Evolutionary conservation across 2,797 vertebrate species (phyloP), one percentile per base, ranked within the genome.

Genomic region (Cetoscarus ocellatus): DNA sequence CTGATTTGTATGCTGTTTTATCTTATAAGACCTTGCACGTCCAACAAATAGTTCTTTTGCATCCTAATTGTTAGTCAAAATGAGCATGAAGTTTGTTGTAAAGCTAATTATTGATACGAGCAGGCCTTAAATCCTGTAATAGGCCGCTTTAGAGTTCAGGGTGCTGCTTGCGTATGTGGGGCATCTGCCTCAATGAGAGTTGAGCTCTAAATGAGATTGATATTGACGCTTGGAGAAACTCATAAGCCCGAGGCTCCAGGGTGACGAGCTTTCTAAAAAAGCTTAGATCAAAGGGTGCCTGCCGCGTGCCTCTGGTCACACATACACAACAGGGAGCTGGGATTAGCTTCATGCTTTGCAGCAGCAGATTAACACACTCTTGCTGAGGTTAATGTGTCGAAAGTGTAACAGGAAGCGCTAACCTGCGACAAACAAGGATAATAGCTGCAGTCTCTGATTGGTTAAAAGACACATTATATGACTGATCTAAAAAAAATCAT

Each of bases 181-280:
- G 12, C 74, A 88, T 69, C 67, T 81, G 74, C 43, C 36, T 47
- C 54, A 63, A 34, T 77, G 64, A 64, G 40, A 64, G 63, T 72
- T 86, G 74, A 88, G 75, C 70, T 72, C 15, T 77, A 91, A 91
- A 92, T 84, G 54, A 76, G 88, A 93, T 90, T 89, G 77, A 62
- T 67, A 67, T 9, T 65, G 70, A 57, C 61, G 75, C 47, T 80
- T 62, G 63, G 36, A 72, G 66, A 62, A n/a, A 8, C 52, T 42
- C 47, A 48, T 55, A 61, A 69, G 55, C 74, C 43, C 3, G 42
- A 52, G 50, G 68, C 66, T 27, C 27, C 27, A 27, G 76, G 83
- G 80, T 79, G 75, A 90, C 73, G 75, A 61, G 69, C n/a, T n/a
- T n/a, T 68, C 61, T 54, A 73, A 67, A 60, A 73, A 79, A 84